A percentile compares a stretch with the other conserved stretches of the same genome.
Evolutionary conservation across 2,797 vertebrate genomes (phyloP).

Genomic region (Neosilurus hyrtlii): DNA sequence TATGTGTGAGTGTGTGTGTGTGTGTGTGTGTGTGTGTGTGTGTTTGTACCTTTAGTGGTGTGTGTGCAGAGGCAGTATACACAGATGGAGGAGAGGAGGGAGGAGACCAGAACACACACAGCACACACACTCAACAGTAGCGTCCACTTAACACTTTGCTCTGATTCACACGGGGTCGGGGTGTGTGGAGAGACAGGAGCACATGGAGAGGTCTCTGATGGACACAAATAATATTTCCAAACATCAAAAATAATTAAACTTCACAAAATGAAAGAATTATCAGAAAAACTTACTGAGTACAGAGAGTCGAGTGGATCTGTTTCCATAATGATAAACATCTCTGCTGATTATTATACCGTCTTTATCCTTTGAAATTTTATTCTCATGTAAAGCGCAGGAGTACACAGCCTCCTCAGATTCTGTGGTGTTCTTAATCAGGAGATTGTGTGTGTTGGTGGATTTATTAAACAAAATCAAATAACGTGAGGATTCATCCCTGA

Average conservation of each 20-base stretch:
- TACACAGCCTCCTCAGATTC: constrained; percentile 48
- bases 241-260: no score
- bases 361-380: background rate
- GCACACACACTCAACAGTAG: constrained; percentile 27
- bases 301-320: constrained; percentile 9
- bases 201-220: no score
- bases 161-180: no score
- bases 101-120: constrained; percentile 34
- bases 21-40: background rate
- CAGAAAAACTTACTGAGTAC: constrained; percentile 19
- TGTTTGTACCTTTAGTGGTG: background rate
- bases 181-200: no score
- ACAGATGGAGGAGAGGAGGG: constrained; percentile 22
- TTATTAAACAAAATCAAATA: background rate
- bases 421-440: constrained; percentile 38
- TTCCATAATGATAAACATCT: constrained; percentile 1
- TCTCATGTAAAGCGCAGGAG: constrained; percentile 34
- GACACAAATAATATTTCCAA: no score
- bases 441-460: constrained; percentile 7
- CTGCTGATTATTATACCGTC: rapidly evolving
- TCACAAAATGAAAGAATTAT: background rate
- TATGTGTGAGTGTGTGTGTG: background rate
- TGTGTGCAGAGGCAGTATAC: constrained; percentile 29
- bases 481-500: background rate
- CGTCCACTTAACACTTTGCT: background rate